A percentile compares a stretch with the other conserved stretches of the same genome.
These are phyloP conservation scores for Cerastis rubricosa DNA, from an alignment of 2,888 invertebrate species.

Conservation along the genomic window DNA sequence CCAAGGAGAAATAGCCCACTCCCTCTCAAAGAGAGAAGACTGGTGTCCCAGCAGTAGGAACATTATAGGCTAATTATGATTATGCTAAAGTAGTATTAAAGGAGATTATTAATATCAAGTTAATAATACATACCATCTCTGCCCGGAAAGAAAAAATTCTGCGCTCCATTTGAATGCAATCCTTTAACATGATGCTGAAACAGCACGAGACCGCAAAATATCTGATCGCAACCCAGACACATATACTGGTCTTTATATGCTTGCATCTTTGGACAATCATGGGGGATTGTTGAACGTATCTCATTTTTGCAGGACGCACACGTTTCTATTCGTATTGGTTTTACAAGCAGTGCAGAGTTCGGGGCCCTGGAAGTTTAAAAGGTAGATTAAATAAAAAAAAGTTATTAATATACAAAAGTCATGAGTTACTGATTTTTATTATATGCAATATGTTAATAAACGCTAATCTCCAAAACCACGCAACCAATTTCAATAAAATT, in stretches of 20 bases:
- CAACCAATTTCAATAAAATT: background rate
- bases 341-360: conserved; percentile 69
- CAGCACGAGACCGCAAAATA: conserved; percentile 65
- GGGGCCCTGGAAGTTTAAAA: conserved; percentile 68
- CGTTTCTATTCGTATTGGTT: conserved; percentile 74
- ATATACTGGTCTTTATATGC: conserved; percentile 42
- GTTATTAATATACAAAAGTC: too few relatives aligned
- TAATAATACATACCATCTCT: conserved; percentile 43
- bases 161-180: conserved; percentile 71
- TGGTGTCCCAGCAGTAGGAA: too few relatives aligned
- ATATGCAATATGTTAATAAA: background rate
- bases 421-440: too few relatives aligned
- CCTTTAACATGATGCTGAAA: conserved; percentile 78
- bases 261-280: conserved; percentile 39
- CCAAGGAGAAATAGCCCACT: too few relatives aligned
- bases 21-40: too few relatives aligned
- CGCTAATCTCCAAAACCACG: background rate
- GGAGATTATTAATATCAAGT: too few relatives aligned
- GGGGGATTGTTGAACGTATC: conserved; percentile 45
- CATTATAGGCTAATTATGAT: background rate
- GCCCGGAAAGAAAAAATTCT: conserved; percentile 77
- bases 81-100: too few relatives aligned
- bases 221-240: conserved; percentile 76
- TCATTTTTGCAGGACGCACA: conserved; percentile 69
- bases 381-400: too few relatives aligned